Evolutionary conservation across 2,888 invertebrate species (phyloP).

Genomic region (Nymphalis c-album): DNA sequence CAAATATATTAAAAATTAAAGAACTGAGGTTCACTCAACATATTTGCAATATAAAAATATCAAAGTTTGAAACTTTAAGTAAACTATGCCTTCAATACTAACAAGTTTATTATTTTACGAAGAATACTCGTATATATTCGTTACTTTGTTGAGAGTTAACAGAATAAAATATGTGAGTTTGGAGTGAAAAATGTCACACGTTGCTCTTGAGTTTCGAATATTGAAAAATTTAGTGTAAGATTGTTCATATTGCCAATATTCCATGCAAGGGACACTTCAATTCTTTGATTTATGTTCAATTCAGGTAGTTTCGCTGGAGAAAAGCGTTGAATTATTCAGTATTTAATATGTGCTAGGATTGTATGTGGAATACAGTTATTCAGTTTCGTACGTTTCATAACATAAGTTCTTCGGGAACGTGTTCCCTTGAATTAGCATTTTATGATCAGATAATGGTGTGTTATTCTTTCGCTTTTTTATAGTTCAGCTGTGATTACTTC

Average conservation of each 20-base stretch:
- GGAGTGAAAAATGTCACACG: conserved; percentile 6
- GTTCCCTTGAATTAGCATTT: not conserved
- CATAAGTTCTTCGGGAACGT: conserved; percentile 7
- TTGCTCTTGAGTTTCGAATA: conserved; percentile 18
- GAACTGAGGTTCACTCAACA: no score
- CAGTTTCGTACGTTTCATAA: conserved; percentile 24
- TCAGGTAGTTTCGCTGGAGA: conserved; percentile 23
- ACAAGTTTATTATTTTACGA: not conserved
- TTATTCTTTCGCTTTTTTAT: no score
- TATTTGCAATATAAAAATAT: no score
- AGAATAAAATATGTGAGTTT: conserved; percentile 7
- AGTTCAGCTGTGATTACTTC: no score
- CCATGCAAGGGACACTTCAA: conserved; percentile 26
- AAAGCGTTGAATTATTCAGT: conserved; percentile 33
- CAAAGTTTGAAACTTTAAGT: no score
- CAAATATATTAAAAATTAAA: no score
- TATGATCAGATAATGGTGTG: no score
- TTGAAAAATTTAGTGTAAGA: conserved; percentile 31
- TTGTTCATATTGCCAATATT: conserved; percentile 29
- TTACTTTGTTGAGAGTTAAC: conserved; percentile 4
- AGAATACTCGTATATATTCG: not conserved
- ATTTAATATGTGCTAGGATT: conserved; percentile 32
- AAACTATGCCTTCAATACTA: not conserved
- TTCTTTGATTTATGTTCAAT: conserved; percentile 33
- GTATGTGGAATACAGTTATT: conserved; percentile 21